These are phyloP conservation scores for Rhombomys opimus DNA, from an alignment of 2,113 vertebrate species.

Conservation along the genomic window DNA sequence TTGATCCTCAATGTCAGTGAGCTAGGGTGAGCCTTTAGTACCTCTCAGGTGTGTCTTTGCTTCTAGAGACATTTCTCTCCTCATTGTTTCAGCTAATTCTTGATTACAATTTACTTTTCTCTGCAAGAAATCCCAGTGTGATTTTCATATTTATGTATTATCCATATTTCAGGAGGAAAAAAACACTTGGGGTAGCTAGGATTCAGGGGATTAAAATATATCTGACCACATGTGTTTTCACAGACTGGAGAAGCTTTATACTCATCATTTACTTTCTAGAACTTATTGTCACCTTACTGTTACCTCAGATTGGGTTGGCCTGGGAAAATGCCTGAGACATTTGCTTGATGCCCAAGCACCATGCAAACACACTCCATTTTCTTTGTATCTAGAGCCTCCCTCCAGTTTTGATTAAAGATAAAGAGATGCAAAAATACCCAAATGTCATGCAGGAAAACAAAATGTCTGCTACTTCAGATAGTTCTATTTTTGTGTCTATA, in stretches of 20 bases:
- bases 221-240: constrained; percentile 55
- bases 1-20: neutral
- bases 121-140: neutral
- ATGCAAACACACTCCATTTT: constrained; percentile 61
- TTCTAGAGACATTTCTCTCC: neutral
- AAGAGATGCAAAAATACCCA: constrained; percentile 81
- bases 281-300: neutral
- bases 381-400: constrained; percentile 62
- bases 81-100: neutral
- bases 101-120: neutral
- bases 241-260: constrained; percentile 57
- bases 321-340: constrained; percentile 21
- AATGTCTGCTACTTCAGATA: constrained; percentile 79
- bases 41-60: neutral
- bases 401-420: constrained; percentile 78
- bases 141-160: neutral
- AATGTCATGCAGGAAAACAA: constrained; percentile 81
- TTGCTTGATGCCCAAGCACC: constrained; percentile 52
- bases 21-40: neutral
- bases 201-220: constrained; percentile 42
- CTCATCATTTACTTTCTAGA: constrained; percentile 38
- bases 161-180: neutral
- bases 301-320: constrained; percentile 32
- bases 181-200: neutral
- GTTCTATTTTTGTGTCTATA: constrained; percentile 78